These are phyloP conservation scores for Kryptolebias ocellatus DNA, from an alignment of 2,797 vertebrate genomes.

Conservation along the genomic window DNA sequence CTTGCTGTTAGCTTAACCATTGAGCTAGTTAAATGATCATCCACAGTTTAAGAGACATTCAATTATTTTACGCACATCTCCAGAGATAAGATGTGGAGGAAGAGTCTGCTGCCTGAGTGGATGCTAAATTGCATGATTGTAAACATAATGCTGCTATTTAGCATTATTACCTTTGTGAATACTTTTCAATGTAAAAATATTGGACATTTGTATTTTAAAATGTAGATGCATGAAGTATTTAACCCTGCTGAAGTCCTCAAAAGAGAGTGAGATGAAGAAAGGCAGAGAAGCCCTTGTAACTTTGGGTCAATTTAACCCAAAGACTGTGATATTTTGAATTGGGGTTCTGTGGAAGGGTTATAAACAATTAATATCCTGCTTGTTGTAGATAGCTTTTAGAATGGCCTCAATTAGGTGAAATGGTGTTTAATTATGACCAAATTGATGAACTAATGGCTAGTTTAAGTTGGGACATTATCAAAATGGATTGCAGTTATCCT, in stretches of 20 bases:
- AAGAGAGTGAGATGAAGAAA: too few species aligned
- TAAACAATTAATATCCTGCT: too few species aligned
- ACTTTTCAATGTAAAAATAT: conserved; percentile 40
- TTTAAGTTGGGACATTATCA: too few species aligned
- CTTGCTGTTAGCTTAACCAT: conserved; percentile 70
- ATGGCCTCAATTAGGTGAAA: too few species aligned
- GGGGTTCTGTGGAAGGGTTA: too few species aligned
- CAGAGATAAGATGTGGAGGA: conserved; percentile 55
- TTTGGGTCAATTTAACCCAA: too few species aligned
- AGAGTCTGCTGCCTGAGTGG: conserved; percentile 53
- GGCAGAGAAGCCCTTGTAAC: too few species aligned
- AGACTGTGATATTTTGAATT: too few species aligned
- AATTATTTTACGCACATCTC: conserved; percentile 72
- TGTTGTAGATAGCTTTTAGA: too few species aligned
- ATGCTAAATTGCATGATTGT: conserved; percentile 76
- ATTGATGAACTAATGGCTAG: too few species aligned
- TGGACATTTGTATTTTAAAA: background rate
- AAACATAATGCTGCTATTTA: conserved; percentile 74
- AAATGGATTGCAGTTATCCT: too few species aligned
- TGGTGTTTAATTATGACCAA: too few species aligned
- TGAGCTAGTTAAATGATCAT: conserved; percentile 79
- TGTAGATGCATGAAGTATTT: background rate
- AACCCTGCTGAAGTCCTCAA: background rate
- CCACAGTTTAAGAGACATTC: conserved; percentile 77
- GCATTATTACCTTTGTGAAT: conserved; percentile 67